Percentiles rank a stretch among this genome's conserved stretches.
phyloP scores from a whole-genome alignment of 2,113 vertebrate genomes.

The Dunckerocampus dactyliophorus region DNA sequence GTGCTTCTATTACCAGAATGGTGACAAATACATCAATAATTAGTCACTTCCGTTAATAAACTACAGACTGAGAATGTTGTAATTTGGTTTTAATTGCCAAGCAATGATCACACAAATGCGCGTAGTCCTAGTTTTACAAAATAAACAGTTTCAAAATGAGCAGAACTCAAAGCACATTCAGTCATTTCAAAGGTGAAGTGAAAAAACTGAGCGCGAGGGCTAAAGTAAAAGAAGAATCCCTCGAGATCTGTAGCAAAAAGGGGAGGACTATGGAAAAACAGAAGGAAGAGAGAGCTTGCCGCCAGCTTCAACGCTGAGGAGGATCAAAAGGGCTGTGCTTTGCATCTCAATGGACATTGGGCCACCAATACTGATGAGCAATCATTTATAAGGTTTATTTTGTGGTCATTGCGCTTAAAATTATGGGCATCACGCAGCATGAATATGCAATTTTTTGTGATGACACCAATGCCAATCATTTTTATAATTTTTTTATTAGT shows the following conservation, averaged over 20 bases:
- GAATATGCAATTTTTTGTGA: conserved; percentile 3
- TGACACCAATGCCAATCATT: background rate
- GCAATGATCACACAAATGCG: background rate
- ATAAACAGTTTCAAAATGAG: conserved; percentile 20
- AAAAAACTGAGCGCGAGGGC: conserved; percentile 50
- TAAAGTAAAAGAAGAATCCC: conserved; percentile 54
- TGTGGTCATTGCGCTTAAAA: conserved; percentile 36
- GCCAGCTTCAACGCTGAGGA: conserved; percentile 63
- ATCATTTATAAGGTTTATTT: conserved; percentile 54
- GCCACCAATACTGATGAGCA: conserved; percentile 69
- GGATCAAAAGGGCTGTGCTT: conserved; percentile 73
- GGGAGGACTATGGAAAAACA: conserved; percentile 55
- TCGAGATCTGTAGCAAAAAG: conserved; percentile 50
- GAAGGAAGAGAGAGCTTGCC: conserved; percentile 43
- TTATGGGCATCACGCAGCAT: conserved; percentile 3
- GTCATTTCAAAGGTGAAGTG: conserved; percentile 45
- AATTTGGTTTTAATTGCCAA: background rate
- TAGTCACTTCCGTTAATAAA: background rate
- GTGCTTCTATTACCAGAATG: too few relatives aligned
- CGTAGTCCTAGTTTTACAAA: conserved; percentile 1
- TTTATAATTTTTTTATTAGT: background rate
- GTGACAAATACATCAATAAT: background rate
- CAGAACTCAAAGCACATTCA: conserved; percentile 32
- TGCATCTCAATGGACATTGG: conserved; percentile 71
- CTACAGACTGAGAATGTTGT: background rate